Evolutionary conservation across 2,113 vertebrate species (phyloP), one percentile per base, ranked within the genome.

Genomic region (Ellobius talpinus): DNA sequence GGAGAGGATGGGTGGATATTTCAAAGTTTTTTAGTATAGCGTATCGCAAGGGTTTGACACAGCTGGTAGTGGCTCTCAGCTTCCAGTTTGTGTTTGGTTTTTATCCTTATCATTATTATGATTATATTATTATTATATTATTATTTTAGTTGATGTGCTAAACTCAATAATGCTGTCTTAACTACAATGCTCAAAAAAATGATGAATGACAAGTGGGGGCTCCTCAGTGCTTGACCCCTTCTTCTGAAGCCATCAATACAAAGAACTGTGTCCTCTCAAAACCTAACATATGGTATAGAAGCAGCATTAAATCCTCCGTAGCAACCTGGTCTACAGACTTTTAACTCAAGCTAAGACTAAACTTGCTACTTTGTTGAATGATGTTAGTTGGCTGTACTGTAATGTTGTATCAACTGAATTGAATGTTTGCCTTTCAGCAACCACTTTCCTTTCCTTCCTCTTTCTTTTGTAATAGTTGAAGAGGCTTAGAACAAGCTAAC

Each of bases 371-470:
- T 99, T 98, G 98, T 98, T 98, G 98, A 98, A 98, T 98, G 99
- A 98, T 98, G 98, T 98, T 99, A 99, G 99, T 98, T 99, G 98
- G 98, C 99, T 99, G 98, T 98, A 99, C 99, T 98, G 99, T 99
- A 99, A 99, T 98, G 99, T 99, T 99, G 99, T 99, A 99, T 99
- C 99, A 99, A 99, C 99, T 99, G 98, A 99, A 99, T 95, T 98
- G 97, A 99, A 98, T 98, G 98, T 98, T 99, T 98, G 98, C 98
- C 99, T 98, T 99, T 98, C 97, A 98, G 98, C 97, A 96, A 98
- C 98, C 95, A 97, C 70, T 91, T 96, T 96, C 94, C 94, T 90
- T 96, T 78, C 66, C 63, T 90, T 70, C 70, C n/a, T 91, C 74
- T 92, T 81, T 92, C 98, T 98, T 99, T 99, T 99, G 98, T 99